Evolutionary conservation across 2,888 invertebrate species (phyloP).

Genomic region (Lacanobia oleracea): DNA sequence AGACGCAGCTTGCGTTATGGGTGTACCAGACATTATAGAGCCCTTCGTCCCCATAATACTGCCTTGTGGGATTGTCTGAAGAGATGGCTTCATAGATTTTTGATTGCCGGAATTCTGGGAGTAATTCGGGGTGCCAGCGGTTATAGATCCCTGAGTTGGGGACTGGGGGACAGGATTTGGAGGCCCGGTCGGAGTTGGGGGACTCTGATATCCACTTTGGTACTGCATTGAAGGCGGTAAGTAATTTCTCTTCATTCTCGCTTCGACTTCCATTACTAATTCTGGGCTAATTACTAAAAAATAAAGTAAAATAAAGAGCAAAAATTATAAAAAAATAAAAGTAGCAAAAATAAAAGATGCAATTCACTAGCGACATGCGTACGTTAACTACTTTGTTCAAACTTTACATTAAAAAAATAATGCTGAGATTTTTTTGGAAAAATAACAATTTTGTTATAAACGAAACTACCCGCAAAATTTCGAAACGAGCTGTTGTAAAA

Average conservation of each 20-base stretch:
- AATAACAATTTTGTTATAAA: too few species aligned
- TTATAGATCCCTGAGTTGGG: conserved; percentile 70
- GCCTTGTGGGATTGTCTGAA: conserved; percentile 86
- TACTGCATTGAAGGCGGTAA: conserved; percentile 93
- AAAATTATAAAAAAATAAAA: conserved; percentile 58
- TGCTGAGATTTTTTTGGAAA: conserved; percentile 40
- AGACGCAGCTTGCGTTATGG: conserved; percentile 61
- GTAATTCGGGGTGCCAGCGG: conserved; percentile 76
- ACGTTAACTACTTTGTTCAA: conserved; percentile 33
- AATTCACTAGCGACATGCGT: conserved; percentile 54
- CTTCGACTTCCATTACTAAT: conserved; percentile 96
- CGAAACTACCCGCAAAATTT: too few species aligned
- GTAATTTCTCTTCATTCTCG: conserved; percentile 95
- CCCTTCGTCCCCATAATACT: conserved; percentile 78
- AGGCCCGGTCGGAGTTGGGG: conserved; percentile 71
- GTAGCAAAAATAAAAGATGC: conserved; percentile 55
- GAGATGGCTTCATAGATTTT: conserved; percentile 78
- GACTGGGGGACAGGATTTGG: conserved; percentile 67
- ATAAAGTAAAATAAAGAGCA: conserved; percentile 55
- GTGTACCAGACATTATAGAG: conserved; percentile 66
- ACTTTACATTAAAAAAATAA: conserved; percentile 11
- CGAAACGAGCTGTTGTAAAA: too few species aligned
- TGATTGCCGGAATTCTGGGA: conserved; percentile 69
- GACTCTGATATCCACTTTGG: conserved; percentile 74
- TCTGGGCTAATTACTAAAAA: conserved; percentile 96